These are phyloP conservation scores for Theristicus caerulescens DNA, from an alignment of 2,113 vertebrate genomes.

Conservation along the genomic window DNA sequence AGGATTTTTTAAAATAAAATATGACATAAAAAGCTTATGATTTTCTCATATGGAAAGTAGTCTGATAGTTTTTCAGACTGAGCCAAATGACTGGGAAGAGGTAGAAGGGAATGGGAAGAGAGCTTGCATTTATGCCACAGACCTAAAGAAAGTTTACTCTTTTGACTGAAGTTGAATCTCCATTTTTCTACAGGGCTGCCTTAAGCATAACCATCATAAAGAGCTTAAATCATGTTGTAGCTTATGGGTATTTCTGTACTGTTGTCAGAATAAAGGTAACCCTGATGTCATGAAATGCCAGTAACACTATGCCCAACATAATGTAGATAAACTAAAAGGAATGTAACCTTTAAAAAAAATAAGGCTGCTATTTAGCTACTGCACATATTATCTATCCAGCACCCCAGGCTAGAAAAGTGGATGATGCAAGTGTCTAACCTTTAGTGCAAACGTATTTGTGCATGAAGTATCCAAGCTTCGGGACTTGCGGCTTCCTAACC, in stretches of 20 bases:
- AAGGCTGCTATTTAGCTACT: slow-evolving; percentile 29
- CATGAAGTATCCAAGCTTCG: neutral
- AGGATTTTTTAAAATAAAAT: slow-evolving; percentile 2
- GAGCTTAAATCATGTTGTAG: neutral
- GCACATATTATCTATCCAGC: neutral
- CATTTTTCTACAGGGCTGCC: neutral
- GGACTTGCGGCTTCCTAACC: neutral
- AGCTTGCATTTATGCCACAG: neutral
- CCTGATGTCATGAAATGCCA: slow-evolving; percentile 24
- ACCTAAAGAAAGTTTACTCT: neutral
- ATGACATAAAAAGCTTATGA: neutral
- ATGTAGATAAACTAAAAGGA: slow-evolving; percentile 40
- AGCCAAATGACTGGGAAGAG: neutral
- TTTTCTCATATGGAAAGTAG: neutral
- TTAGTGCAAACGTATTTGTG: neutral
- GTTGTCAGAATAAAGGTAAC: slow-evolving; percentile 44
- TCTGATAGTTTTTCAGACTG: neutral
- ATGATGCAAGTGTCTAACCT: slow-evolving; percentile 4
- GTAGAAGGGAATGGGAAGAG: neutral
- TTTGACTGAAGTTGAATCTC: neutral
- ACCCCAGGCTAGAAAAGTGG: neutral
- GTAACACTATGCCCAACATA: neutral
- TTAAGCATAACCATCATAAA: neutral
- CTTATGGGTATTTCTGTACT: slow-evolving; percentile 32
- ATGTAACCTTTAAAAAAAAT: slow-evolving; percentile 44